Evolutionary conservation across 1,140 invertebrate species (phyloP).

Genomic region (Antheraea mylitta): DNA sequence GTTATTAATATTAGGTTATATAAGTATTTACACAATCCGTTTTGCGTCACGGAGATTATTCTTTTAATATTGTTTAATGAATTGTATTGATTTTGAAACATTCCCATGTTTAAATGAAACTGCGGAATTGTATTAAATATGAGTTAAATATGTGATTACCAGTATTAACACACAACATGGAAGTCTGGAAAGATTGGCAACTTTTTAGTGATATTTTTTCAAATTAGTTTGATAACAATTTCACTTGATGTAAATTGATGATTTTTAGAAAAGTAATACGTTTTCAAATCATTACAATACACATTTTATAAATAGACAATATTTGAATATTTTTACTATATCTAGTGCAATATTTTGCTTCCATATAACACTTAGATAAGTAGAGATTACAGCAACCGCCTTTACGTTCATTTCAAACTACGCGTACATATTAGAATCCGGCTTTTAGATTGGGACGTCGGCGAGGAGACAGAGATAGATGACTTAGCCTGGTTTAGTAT

Average conservation of each 20-base stretch:
- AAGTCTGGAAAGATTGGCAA: neutral
- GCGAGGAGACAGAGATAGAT: too few relatives aligned
- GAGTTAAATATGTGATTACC: too few relatives aligned
- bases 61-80: neutral
- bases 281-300: too few relatives aligned
- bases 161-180: too few relatives aligned
- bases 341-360: neutral
- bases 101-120: too few relatives aligned
- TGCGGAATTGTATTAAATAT: too few relatives aligned
- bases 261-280: too few relatives aligned
- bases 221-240: too few relatives aligned
- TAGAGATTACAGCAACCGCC: neutral
- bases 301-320: neutral
- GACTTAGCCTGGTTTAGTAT: too few relatives aligned
- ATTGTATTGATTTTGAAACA: neutral
- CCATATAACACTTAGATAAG: neutral
- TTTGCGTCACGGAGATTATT: neutral
- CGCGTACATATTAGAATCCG: too few relatives aligned
- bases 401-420: neutral
- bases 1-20: slow-evolving; percentile 48
- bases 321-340: neutral
- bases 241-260: too few relatives aligned
- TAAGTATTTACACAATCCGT: slow-evolving; percentile 60
- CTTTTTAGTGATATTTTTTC: neutral
- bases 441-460: too few relatives aligned